Evolutionary conservation across 2,113 vertebrate genomes (phyloP).

Genomic region (Podarcis raffonei): DNA sequence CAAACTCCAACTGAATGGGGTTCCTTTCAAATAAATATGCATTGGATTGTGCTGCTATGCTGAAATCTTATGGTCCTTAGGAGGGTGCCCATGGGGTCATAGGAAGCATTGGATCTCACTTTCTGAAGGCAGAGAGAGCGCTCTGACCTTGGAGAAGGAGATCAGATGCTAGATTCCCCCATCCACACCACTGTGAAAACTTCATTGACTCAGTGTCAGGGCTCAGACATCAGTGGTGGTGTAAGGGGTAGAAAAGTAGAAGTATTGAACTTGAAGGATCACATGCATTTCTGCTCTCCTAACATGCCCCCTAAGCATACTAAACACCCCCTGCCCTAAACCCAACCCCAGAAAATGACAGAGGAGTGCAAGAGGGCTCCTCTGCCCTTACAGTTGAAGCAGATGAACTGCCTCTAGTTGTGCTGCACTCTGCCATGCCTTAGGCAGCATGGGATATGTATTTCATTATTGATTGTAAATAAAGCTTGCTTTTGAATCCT

Average conservation of each 20-base stretch:
- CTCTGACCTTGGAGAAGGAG: not conserved
- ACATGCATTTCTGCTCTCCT: no score
- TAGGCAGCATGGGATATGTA: not conserved
- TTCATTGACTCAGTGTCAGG: not conserved
- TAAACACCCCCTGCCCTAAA: no score
- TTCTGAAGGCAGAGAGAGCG: not conserved
- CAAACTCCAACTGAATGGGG: no score
- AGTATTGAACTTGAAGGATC: no score
- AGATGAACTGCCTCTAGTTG: no score
- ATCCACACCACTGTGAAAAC: not conserved
- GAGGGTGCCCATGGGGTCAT: no score
- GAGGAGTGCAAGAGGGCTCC: no score
- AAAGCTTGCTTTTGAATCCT: not conserved
- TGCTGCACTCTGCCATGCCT: not conserved
- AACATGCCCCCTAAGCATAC: no score
- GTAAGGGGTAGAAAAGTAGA: no score
- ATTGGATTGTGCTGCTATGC: not conserved
- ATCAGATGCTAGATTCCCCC: not conserved
- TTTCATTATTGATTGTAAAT: not conserved
- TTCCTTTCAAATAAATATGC: not conserved
- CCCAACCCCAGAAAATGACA: no score
- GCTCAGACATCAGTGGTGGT: not conserved
- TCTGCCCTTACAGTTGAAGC: no score
- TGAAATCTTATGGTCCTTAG: not conserved
- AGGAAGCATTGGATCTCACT: no score